Evolutionary conservation across 30 jellyfish, hydroid and myxozoan species (phyloP), one percentile per base, ranked within the genome.

Genomic region (Hydractinia symbiolongicarpus): DNA sequence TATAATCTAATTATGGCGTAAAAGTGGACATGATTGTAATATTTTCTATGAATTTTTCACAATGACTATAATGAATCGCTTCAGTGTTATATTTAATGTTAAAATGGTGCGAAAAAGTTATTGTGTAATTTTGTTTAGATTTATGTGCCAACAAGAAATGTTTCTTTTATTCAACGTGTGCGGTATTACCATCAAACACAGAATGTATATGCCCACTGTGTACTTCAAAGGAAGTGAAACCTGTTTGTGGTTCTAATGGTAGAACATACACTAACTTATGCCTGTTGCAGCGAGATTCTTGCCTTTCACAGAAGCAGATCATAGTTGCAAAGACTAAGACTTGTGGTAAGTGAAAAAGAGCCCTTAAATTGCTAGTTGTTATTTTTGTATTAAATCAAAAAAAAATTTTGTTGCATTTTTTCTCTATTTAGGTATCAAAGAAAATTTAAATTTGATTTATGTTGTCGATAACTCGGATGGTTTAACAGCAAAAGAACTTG

Each of bases 401-500:
- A 30, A 30, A 30, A 30, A 0, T 30, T 0, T 30, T 30, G 44
- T 0, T 60, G n/a, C 19, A 15, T 60, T 66, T 66, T 74, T 60
- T 80, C 10, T 80, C 76, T 83, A 14, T 67, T 5, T 55, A 90
- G 97, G 97, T 1, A 44, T 90, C 9, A 53, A 82, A 7, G 54
- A 77, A 17, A 66, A 55, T 16, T 71, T 90, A 13, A 93, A 84
- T 75, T 72, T 90, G 14, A 82, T 90, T 4, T 81, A 77, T 76
- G 87, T 86, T 6, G 13, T 85, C 16, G 97, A 90, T 82, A 84
- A 84, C 15, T 88, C 96, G 14, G 55, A n/a, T 4, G 16, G 8
- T 30, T 75, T 81, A 19, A 17, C 76, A 0, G 53, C 14, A 4
- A n/a, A 61, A n/a, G 54, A 53, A 5, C 77, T 90, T 53, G 56